Evolutionary conservation across 2,797 vertebrate species (phyloP), one percentile per base, ranked within the genome.

Genomic region (Silurus lanzhouensis): DNA sequence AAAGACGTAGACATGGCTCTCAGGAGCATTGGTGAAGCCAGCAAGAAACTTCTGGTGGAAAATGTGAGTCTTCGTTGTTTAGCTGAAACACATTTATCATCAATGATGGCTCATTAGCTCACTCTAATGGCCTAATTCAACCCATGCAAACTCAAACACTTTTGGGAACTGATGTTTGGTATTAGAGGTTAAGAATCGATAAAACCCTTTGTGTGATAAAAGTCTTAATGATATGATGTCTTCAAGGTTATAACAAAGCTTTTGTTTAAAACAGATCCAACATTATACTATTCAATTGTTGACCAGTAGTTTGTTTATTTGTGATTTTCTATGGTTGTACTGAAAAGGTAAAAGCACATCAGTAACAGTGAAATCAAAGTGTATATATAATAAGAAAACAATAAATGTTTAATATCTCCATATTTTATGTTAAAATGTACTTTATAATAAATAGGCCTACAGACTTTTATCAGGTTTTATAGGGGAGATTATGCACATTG

Each of bases 1-100:
- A 99, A 99, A 92, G 98, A 99, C 88, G 98, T 99, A 80, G 98
- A 99, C 80, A 97, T 99, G 94, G 98, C 98, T 77, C 95, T 99
- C 44, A 97, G 98, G 92, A 98, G 97, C 91, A 99, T 99, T 0
- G 98, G 98, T 6, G 98, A 99, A 88, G 97, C 98, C 88, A 99
- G 98, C 95, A 99, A 99, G 93, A 99, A 99, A 92, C 94, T 99
- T 80, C 95, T 99, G 68, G 97, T 99, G 87, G 98, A 99, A 89
- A 95, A 93, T 88, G 98, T 99, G 92, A 96, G 97, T 89, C 64
- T 67, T 80, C 0, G 1, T 79, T 72, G 74, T 66, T 84, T 58
- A 44, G 44, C 25, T 72, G 1, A 38, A 58, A 61, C 70, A 31
- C 68, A 27, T 81, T 85, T 66, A 27, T 58, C 68, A 84, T 68